Base-by-base conservation (phyloP, 2,888 invertebrate species). In the Bimastos eiseni region DNA sequence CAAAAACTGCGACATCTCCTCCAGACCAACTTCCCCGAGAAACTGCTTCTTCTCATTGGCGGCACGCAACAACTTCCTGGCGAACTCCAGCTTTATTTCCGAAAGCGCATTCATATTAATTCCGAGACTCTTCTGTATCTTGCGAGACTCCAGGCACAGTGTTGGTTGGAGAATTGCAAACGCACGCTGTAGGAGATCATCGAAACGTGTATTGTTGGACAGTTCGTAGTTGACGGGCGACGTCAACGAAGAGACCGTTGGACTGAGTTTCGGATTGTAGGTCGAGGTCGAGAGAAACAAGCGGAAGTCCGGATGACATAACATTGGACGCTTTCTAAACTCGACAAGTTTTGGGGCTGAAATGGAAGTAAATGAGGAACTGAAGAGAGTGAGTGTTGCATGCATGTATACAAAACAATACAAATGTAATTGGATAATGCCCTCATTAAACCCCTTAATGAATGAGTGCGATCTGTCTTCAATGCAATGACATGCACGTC, bases 201-300 rank as follows among this genome's bases (percentile, higher is more conserved):
- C 95, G 15, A 93, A 93, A 36, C 95, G 92, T 8, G 94, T 94
- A 91, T 95, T 94, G 91, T 93, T 93, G 49, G 94, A 94, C 38
- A 93, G 93, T n/a, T 94, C 94, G 93, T 94, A 95, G 93, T 94
- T 95, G 91, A 95, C 93, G 90, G 94, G 92, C 38, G 93, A 93
- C 6, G 94, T 93, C 33, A 93, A 93, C 8, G 94, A 94, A 13
- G 94, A 94, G 19, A 94, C 93, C 88, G 93, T 93, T 0, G 94
- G 93, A 90, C 93, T 93, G 91, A 95, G 94, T 88, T 92, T 92
- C 17, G 94, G 94, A 90, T 94, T 94, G 36, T 93, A 92, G 15
- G 93, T 92, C 34, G 92, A 92, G 17, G 94, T 94, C 15, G 94
- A 93, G 89, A 95, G 91, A 91, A 93, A 94, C 89, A 94, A 93